phyloP scores from a whole-genome alignment of 2,888 invertebrate species.

The Xanthia togata region DNA sequence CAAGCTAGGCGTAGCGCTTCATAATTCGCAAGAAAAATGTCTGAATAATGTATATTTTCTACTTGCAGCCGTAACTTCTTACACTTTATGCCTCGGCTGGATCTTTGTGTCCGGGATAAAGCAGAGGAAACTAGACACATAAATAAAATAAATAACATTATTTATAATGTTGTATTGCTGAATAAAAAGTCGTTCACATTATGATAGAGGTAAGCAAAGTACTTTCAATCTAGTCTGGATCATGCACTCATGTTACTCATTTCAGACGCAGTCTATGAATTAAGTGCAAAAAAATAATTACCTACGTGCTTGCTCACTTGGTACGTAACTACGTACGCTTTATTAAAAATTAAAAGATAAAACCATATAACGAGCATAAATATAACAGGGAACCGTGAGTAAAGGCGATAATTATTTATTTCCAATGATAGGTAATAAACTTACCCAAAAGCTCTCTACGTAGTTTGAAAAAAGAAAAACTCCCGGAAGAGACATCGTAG shows the following conservation, averaged over 20 bases:
- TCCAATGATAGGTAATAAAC: constrained; percentile 67
- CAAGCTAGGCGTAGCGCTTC: constrained; percentile 80
- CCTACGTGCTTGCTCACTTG: constrained; percentile 50
- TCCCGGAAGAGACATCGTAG: constrained; percentile 86
- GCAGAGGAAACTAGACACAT: constrained; percentile 52
- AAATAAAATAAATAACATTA: constrained; percentile 57
- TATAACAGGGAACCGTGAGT: constrained; percentile 25
- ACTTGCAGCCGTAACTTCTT: constrained; percentile 75
- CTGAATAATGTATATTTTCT: constrained; percentile 84
- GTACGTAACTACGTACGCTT: constrained; percentile 26
- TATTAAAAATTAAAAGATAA: constrained; percentile 56
- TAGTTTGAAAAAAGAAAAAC: constrained; percentile 86
- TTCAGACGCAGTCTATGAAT: constrained; percentile 58
- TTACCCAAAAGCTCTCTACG: constrained; percentile 88
- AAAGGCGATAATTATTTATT: constrained; percentile 21
- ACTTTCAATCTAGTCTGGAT: constrained; percentile 46
- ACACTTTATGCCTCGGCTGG: constrained; percentile 74
- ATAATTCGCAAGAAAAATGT: constrained; percentile 83
- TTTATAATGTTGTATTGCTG: constrained; percentile 32
- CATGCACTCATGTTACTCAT: constrained; percentile 47
- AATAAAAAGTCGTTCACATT: constrained; percentile 43
- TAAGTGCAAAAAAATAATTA: constrained; percentile 65
- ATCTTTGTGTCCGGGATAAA: constrained; percentile 71
- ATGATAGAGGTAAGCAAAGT: constrained; percentile 41
- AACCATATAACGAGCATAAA: constrained; percentile 30